Conservation (phyloP, 2,797 vertebrate species). For the Euphonia xanthogaster region DNA sequence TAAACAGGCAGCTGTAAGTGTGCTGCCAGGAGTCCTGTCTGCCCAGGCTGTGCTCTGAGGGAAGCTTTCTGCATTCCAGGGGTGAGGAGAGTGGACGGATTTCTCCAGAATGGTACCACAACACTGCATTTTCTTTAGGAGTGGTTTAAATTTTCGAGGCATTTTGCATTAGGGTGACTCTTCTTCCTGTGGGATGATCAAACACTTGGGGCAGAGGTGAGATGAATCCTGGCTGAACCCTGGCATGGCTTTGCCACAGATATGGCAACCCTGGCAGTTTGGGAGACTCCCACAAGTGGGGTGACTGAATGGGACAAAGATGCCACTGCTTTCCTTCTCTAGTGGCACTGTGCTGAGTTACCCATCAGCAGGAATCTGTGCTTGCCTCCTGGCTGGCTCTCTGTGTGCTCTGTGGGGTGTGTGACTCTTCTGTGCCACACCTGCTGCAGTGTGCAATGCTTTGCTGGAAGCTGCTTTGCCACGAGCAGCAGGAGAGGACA, state of each 20-base stretch:
- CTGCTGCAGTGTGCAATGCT: not conserved
- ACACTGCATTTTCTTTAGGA: not conserved
- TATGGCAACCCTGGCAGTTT: not conserved
- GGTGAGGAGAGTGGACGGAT: not conserved
- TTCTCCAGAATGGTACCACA: fast-evolving
- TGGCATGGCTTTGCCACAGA: not conserved
- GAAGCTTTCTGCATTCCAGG: not conserved
- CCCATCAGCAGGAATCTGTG: not conserved
- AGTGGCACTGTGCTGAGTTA: not conserved
- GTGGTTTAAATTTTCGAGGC: not conserved
- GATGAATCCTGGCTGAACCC: not conserved
- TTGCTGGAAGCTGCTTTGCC: not conserved
- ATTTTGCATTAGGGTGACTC: not conserved
- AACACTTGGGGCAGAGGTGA: not conserved
- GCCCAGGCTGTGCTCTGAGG: not conserved
- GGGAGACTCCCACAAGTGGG: not conserved
- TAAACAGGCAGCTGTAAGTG: not conserved
- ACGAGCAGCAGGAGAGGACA: fast-evolving
- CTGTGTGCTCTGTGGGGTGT: not conserved
- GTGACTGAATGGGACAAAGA: not conserved
- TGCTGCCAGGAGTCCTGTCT: not conserved
- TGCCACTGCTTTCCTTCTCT: not conserved
- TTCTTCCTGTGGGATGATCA: not conserved
- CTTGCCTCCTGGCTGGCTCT: not conserved
- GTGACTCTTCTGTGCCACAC: not conserved